Conservation (phyloP, 2,113 vertebrate species). For the Zapus hudsonius region DNA sequence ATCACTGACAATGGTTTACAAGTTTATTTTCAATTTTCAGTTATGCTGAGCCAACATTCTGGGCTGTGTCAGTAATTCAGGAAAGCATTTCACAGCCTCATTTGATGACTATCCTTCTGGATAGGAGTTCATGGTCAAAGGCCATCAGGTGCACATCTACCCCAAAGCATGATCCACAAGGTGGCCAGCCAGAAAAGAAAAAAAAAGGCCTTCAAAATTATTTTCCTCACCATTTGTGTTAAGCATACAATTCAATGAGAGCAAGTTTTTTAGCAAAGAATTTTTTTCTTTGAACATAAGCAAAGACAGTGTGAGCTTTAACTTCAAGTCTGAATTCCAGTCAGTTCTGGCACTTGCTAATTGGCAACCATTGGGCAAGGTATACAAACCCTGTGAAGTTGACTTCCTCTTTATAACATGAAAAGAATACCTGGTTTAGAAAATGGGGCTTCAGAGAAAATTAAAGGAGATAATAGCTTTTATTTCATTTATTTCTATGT, state of each 20-base stretch:
- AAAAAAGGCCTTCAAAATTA: conserved; percentile 28
- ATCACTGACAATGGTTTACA: conserved; percentile 49
- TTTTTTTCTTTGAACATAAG: conserved; percentile 10
- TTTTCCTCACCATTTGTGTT: conserved; percentile 46
- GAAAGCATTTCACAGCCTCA: not conserved
- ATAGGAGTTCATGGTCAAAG: conserved; percentile 27
- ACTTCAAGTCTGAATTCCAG: not conserved
- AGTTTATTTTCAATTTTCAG: conserved; percentile 65
- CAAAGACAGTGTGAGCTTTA: conserved; percentile 6
- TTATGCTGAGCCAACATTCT: conserved; percentile 63
- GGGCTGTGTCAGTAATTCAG: conserved; percentile 44
- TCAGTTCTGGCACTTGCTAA: not conserved
- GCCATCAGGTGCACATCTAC: conserved; percentile 35
- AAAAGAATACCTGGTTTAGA: not conserved
- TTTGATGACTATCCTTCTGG: not conserved
- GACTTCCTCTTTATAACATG: not conserved
- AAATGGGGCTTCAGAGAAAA: not conserved
- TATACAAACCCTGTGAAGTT: not conserved
- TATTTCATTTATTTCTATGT: not conserved
- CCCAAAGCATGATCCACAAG: not conserved
- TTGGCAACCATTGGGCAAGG: not conserved
- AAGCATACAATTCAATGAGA: conserved; percentile 58
- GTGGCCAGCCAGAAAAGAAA: not conserved
- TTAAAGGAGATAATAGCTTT: not conserved
- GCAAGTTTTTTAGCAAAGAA: conserved; percentile 24